These are phyloP conservation scores for Microhierax caerulescens DNA, from an alignment of 2,797 vertebrate species.

Conservation along the genomic window DNA sequence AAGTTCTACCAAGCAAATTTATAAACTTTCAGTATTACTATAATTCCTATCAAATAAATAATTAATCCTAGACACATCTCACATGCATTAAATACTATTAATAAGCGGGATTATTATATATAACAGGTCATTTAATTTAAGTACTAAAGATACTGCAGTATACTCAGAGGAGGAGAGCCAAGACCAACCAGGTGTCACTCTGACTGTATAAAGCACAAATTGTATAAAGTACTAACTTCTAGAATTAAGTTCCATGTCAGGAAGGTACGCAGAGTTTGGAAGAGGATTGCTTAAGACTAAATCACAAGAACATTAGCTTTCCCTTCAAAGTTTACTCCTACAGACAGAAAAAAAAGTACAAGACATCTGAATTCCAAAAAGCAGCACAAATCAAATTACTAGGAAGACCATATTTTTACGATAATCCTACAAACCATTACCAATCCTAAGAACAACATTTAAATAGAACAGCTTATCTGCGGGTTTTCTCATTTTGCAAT, in stretches of 20 bases:
- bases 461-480: background rate
- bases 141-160: background rate
- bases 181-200: background rate
- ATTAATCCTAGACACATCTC: background rate
- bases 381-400: background rate
- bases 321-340: background rate
- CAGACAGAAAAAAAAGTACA: background rate
- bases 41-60: background rate
- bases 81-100: background rate
- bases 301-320: background rate
- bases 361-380: background rate
- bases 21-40: background rate
- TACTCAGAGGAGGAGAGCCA: background rate
- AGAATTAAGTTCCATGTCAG: background rate
- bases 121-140: background rate
- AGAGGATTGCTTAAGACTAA: background rate
- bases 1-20: background rate
- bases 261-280: background rate
- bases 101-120: background rate
- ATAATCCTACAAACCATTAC: background rate
- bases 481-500: background rate
- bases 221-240: background rate
- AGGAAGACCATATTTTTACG: background rate
- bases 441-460: background rate
- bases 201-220: background rate